These are phyloP conservation scores for Drosophila nebulosa DNA, from an alignment of 1,140 invertebrate genomes.

Conservation along the genomic window DNA sequence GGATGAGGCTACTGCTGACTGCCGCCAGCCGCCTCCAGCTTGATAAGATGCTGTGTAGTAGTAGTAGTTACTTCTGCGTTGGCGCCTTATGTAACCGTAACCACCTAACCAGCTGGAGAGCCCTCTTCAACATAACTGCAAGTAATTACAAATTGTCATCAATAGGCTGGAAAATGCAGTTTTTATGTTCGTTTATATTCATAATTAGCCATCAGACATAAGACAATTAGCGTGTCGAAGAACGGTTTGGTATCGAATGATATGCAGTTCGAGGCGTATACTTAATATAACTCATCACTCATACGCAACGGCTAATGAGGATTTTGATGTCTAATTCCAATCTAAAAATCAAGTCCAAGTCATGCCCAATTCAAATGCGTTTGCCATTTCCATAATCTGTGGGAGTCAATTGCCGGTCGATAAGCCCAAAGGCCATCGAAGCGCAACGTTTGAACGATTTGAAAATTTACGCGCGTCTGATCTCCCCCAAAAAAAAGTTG, in stretches of 20 bases:
- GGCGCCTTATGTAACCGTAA: slow-evolving; percentile 70
- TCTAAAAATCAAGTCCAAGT: too few relatives aligned
- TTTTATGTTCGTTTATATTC: slow-evolving; percentile 21
- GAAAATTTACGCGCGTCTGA: slow-evolving; percentile 57
- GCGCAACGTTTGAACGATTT: slow-evolving; percentile 48
- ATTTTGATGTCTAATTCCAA: too few relatives aligned
- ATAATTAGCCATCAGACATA: too few relatives aligned
- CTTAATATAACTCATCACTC: neutral
- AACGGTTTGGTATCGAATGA: neutral
- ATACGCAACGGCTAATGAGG: neutral
- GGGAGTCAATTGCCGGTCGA: slow-evolving; percentile 21
- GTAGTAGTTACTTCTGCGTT: slow-evolving; percentile 56
- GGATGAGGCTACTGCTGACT: slow-evolving; percentile 39
- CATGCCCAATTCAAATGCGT: neutral
- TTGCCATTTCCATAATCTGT: neutral
- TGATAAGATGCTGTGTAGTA: neutral
- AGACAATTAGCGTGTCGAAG: neutral
- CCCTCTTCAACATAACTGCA: slow-evolving; percentile 43
- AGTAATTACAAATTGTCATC: slow-evolving; percentile 53
- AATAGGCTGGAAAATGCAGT: slow-evolving; percentile 53
- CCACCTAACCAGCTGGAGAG: neutral
- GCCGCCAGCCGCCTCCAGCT: slow-evolving; percentile 14
- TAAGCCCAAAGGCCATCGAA: slow-evolving; percentile 40
- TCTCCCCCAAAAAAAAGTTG: slow-evolving; percentile 18
- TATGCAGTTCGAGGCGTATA: neutral